Conservation (phyloP, 2,888 invertebrate species). For the Galerucella pusilla region DNA sequence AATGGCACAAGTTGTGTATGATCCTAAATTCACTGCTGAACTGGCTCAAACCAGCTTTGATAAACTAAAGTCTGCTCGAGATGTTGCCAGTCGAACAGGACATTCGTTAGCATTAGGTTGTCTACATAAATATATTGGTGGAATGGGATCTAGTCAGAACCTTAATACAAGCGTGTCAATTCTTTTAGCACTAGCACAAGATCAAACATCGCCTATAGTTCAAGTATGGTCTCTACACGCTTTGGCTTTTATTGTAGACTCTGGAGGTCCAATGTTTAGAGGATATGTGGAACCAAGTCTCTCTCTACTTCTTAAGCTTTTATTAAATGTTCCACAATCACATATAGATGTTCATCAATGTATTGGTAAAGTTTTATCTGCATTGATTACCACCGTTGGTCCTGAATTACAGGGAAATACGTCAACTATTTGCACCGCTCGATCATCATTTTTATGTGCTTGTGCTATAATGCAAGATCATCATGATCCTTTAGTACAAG, state of each 20-base stretch:
- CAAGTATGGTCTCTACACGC: conserved; percentile 99
- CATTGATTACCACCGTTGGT: conserved; percentile 96
- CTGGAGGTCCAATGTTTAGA: conserved; percentile 99
- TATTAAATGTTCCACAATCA: conserved; percentile 90
- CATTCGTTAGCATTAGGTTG: conserved; percentile 96
- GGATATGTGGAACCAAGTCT: conserved; percentile 96
- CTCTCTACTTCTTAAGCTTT: conserved; percentile 87
- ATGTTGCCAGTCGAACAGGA: conserved; percentile 87
- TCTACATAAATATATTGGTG: conserved; percentile 94
- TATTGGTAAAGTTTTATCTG: conserved; percentile 92
- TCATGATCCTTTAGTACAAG: conserved; percentile 90
- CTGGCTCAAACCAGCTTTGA: conserved; percentile 91
- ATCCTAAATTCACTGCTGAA: conserved; percentile 88
- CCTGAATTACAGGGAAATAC: conserved; percentile 94
- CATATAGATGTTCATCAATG: conserved; percentile 93
- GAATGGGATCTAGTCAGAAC: conserved; percentile 95
- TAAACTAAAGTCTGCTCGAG: conserved; percentile 84
- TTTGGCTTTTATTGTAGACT: conserved; percentile 93
- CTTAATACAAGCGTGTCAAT: conserved; percentile 95
- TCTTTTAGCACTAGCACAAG: conserved; percentile 92
- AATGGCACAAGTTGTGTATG: conserved; percentile 89
- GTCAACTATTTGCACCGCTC: conserved; percentile 77
- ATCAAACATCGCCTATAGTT: conserved; percentile 91
- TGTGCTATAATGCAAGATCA: conserved; percentile 93
- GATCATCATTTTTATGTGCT: conserved; percentile 90